Base-by-base conservation (phyloP, 2,797 vertebrate species). In the Enteromius mattozi region DNA sequence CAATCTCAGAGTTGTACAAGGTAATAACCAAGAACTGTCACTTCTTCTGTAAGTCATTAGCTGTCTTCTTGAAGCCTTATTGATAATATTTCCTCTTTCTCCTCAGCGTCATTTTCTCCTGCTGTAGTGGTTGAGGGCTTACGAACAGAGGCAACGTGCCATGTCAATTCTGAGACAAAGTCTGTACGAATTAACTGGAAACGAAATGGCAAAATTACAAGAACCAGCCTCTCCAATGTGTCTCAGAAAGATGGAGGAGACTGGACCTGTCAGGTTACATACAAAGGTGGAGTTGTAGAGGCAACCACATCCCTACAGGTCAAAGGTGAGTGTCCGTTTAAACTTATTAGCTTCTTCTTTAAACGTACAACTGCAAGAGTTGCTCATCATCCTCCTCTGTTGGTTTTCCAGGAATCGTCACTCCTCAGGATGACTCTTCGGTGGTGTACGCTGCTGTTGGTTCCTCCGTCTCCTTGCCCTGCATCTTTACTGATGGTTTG, bases 1-100 rank as follows among this genome's bases (percentile, higher is more conserved):
- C 86, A 83, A 40, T 14, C 94, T 96, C 27, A 89, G 90, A 82
- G 82, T 96, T 81, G 90, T 95, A 12, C 88, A 84, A 92, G 93
- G 95, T 96, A 89, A 69, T 21, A 49, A 14, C 19, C 47, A 42
- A 63, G 5, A 70, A 30, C 3, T 8, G n/a, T 16, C 51, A 10
- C 24, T 2, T 45, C 14, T 13, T 71, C 17, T 63, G 5, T 37
- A 49, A 51, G 54, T 33, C 24, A 13, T 6, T 66, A 45, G 61
- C 4, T 77, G 35, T 49, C 1, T 51, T 14, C 30, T 82, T 6
- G 59, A 45, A 42, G n/a, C 10, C 40, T 35, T 13, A 35, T 70
- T 10, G 8, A 3, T 81, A 30, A 66, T 1, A 27, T 37, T 4
- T 69, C 2, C 6, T 77, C 1, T 88, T 24, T 86, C 63, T 30